A percentile compares a stretch with the other conserved stretches of the same genome.
Evolutionary conservation across 1,140 invertebrate species (phyloP).

Genomic region (Ips typographus): DNA sequence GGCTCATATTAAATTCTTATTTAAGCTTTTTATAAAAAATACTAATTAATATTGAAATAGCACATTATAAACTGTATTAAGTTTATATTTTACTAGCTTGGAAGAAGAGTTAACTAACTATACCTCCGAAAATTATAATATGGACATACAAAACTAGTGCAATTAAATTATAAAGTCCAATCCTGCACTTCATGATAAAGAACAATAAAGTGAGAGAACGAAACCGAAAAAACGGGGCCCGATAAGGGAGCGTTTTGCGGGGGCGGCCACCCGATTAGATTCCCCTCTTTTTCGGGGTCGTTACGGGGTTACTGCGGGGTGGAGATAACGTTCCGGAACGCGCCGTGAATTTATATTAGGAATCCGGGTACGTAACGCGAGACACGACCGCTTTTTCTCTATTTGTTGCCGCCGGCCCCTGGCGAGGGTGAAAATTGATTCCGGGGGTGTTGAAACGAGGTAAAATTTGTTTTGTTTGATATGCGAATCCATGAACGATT

Average conservation of each 20-base stretch:
- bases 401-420: conserved; percentile 11
- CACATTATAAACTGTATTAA: too few species aligned
- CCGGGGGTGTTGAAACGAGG: conserved; percentile 1
- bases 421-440: conserved; percentile 22
- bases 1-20: too few species aligned
- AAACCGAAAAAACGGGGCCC: conserved; percentile 14
- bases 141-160: too few species aligned
- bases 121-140: too few species aligned
- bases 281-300: conserved; percentile 8
- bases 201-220: conserved; percentile 17
- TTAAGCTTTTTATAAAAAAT: too few species aligned
- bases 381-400: conserved; percentile 15
- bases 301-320: conserved; percentile 27
- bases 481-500: conserved; percentile 9
- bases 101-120: too few species aligned
- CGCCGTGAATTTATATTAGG: conserved; percentile 35
- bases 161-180: too few species aligned
- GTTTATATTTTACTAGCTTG: too few species aligned
- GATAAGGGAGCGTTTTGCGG: conserved; percentile 24
- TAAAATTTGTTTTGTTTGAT: conserved; percentile 22
- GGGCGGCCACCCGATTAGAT: conserved; percentile 27
- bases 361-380: conserved; percentile 23
- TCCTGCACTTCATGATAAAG: conserved; percentile 18
- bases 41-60: too few species aligned
- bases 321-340: conserved; percentile 31